Percentiles rank a stretch among this genome's conserved stretches.
These are phyloP conservation scores for Dascyllus trimaculatus DNA, from an alignment of 2,113 vertebrate species.

Conservation along the genomic window DNA sequence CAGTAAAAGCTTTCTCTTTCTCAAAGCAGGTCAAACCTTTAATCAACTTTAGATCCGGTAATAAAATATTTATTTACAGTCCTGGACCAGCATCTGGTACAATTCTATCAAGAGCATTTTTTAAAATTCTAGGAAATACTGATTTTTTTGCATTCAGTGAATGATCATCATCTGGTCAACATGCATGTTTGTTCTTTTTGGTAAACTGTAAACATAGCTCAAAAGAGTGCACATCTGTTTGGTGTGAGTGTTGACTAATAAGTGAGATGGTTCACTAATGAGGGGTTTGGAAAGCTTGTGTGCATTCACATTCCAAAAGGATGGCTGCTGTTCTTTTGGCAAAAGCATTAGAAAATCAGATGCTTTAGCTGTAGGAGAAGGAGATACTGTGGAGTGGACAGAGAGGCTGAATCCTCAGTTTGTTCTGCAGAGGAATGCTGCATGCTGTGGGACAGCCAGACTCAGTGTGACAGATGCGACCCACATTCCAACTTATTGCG, in stretches of 20 bases:
- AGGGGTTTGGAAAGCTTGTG: constrained; percentile 36
- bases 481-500: constrained; percentile 33
- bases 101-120: neutral
- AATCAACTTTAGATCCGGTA: constrained; percentile 9
- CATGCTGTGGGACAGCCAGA: constrained; percentile 17
- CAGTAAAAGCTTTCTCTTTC: constrained; percentile 35
- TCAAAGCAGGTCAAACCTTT: constrained; percentile 10
- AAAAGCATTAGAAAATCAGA: constrained; percentile 32
- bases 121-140: no score
- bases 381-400: neutral
- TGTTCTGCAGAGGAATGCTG: constrained; percentile 8
- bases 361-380: constrained; percentile 21
- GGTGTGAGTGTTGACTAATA: constrained; percentile 23
- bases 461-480: neutral
- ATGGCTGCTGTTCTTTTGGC: constrained; percentile 21
- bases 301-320: neutral
- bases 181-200: neutral
- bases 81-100: neutral
- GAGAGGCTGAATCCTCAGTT: neutral
- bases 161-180: neutral
- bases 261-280: constrained; percentile 45
- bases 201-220: neutral
- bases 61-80: constrained; percentile 7
- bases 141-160: no score
- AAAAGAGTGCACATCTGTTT: constrained; percentile 56